These are phyloP conservation scores for Caenorhabditis doughertyi DNA, from an alignment of 2,888 invertebrate species.

Conservation along the genomic window DNA sequence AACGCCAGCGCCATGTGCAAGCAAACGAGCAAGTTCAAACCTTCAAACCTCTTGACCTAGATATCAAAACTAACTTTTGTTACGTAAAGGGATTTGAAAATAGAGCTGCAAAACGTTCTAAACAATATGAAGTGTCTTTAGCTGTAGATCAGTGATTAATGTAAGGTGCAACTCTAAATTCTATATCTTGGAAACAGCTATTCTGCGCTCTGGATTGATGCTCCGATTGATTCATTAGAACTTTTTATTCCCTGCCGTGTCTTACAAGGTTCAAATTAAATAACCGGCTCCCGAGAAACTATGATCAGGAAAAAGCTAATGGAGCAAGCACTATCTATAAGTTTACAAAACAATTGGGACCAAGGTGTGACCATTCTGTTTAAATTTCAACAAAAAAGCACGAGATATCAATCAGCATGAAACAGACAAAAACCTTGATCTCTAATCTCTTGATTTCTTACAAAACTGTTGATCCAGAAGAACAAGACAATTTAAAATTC, in stretches of 20 bases:
- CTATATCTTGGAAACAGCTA: neutral
- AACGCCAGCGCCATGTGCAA: constrained; percentile 22
- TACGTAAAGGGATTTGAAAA: neutral
- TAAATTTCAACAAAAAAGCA: constrained; percentile 9
- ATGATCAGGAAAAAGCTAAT: neutral
- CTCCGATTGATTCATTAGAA: neutral
- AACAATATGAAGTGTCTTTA: no score
- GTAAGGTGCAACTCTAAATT: no score
- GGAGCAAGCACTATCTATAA: constrained; percentile 7
- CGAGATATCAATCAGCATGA: constrained; percentile 26
- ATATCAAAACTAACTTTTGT: neutral
- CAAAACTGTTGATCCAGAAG: neutral
- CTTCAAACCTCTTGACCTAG: constrained; percentile 43
- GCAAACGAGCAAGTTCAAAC: constrained; percentile 48
- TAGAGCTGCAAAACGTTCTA: neutral
- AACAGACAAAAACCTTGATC: neutral
- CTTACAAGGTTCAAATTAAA: no score
- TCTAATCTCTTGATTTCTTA: neutral
- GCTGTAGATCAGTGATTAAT: no score
- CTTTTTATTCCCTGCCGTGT: no score
- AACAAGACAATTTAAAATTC: constrained; percentile 3
- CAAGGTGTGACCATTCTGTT: constrained; percentile 28
- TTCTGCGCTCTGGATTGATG: neutral
- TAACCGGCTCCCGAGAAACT: neutral
- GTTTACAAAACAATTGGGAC: constrained; percentile 17